Conservation (phyloP, 2,888 invertebrate species). For the Baccha elongata region DNA sequence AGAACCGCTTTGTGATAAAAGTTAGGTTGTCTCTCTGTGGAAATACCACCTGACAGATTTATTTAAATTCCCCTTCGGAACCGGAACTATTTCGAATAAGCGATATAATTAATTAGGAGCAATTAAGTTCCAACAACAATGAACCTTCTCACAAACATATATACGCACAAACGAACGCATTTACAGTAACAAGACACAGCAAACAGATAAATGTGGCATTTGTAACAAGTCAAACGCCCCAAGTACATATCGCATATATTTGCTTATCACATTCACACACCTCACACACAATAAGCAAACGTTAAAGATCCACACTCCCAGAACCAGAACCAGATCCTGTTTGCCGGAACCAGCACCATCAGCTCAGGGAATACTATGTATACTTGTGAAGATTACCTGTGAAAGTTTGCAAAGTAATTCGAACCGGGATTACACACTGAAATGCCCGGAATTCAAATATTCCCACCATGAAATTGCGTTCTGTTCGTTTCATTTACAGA, state of each 20-base stretch:
- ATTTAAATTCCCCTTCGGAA: slow-evolving; percentile 59
- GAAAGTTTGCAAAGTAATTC: slow-evolving; percentile 73
- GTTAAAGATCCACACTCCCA: slow-evolving; percentile 10
- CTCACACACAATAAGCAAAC: slow-evolving; percentile 40
- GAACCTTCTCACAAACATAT: slow-evolving; percentile 2
- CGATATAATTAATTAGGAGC: slow-evolving; percentile 73
- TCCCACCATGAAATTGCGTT: slow-evolving; percentile 72
- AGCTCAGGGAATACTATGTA: slow-evolving; percentile 55
- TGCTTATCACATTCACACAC: slow-evolving; percentile 29
- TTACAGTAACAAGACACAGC: slow-evolving; percentile 20
- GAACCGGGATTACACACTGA: slow-evolving; percentile 72
- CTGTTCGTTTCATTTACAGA: slow-evolving; percentile 58
- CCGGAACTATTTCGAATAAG: slow-evolving; percentile 69
- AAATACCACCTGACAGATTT: slow-evolving; percentile 72
- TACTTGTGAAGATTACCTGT: slow-evolving; percentile 70
- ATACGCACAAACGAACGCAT: not conserved
- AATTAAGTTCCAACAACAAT: slow-evolving; percentile 70
- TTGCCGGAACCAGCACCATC: slow-evolving; percentile 16
- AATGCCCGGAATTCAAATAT: slow-evolving; percentile 73
- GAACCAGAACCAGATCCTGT: not conserved
- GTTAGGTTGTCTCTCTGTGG: slow-evolving; percentile 41
- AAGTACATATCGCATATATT: slow-evolving; percentile 63
- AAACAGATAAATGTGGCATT: slow-evolving; percentile 72
- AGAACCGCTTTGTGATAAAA: slow-evolving; percentile 15
- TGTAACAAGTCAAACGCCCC: slow-evolving; percentile 66